A percentile compares a stretch with the other conserved stretches of the same genome.
Evolutionary conservation across 2,888 invertebrate species (phyloP).

Genomic region (Brachyopa scutellaris): DNA sequence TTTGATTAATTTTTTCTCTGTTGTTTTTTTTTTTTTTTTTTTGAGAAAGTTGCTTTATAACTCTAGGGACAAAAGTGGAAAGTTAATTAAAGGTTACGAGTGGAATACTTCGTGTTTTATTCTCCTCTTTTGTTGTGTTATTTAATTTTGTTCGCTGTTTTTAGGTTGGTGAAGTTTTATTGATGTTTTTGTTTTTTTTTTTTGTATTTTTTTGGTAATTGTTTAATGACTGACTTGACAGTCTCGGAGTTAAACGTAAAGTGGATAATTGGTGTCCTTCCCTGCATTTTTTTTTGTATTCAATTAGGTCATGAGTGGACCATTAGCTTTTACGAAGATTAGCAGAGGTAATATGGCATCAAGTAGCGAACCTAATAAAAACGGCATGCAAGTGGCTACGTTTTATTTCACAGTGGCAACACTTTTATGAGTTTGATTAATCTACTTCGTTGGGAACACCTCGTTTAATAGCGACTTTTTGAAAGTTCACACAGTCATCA

Average conservation of each 20-base stretch:
- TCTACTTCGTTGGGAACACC: too few species aligned
- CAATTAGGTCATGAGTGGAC: slow-evolving; percentile 9
- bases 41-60: slow-evolving; percentile 22
- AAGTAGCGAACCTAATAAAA: too few species aligned
- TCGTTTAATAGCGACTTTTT: too few species aligned
- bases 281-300: not conserved
- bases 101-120: slow-evolving; percentile 17
- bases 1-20: slow-evolving; percentile 52
- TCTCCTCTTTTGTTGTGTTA: slow-evolving; percentile 18
- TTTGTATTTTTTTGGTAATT: too few species aligned
- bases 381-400: too few species aligned
- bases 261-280: slow-evolving; percentile 16
- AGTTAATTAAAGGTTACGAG: slow-evolving; percentile 63
- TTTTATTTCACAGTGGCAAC: too few species aligned
- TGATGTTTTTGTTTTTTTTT: too few species aligned
- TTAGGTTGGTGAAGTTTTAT: slow-evolving; percentile 28
- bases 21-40: slow-evolving; percentile 2
- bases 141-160: slow-evolving; percentile 52
- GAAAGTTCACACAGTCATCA: too few species aligned
- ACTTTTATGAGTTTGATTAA: too few species aligned
- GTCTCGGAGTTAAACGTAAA: not conserved
- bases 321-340: too few species aligned
- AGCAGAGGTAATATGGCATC: too few species aligned
- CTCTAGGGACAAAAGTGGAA: slow-evolving; percentile 39
- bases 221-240: slow-evolving; percentile 54